These are phyloP conservation scores for Hippoglossus hippoglossus DNA, from an alignment of 2,797 vertebrate genomes.

Conservation along the genomic window DNA sequence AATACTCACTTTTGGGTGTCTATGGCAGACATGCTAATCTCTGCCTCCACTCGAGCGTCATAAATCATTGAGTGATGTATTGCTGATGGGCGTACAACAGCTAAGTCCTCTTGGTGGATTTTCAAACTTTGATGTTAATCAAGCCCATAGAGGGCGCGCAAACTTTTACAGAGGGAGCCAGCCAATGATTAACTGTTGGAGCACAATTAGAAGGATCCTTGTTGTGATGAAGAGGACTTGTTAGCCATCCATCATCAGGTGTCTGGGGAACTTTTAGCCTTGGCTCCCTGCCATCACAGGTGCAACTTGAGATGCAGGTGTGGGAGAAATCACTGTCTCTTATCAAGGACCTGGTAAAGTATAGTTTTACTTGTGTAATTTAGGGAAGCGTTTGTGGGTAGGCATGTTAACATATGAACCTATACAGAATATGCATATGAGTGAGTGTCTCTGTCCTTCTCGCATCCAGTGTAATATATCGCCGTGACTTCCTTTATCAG, in stretches of 20 bases:
- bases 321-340: conserved; percentile 23
- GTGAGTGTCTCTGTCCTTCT: neutral
- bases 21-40: conserved; percentile 62
- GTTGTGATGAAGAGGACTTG: conserved; percentile 48
- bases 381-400: neutral
- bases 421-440: neutral
- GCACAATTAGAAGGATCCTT: conserved; percentile 53
- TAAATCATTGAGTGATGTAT: conserved; percentile 62
- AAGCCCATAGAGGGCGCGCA: conserved; percentile 27
- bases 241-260: conserved; percentile 56
- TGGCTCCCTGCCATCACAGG: conserved; percentile 46
- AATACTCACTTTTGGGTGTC: conserved; percentile 59
- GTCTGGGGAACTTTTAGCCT: conserved; percentile 46
- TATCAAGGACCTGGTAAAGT: neutral
- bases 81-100: conserved; percentile 55
- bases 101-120: conserved; percentile 37
- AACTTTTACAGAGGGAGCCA: conserved; percentile 32
- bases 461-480: neutral
- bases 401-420: neutral
- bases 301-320: conserved; percentile 45
- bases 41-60: conserved; percentile 50
- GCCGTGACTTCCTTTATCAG: conserved; percentile 22
- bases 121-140: conserved; percentile 61
- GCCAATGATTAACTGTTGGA: conserved; percentile 50
- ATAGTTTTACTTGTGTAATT: neutral